Conservation (phyloP, 2,888 invertebrate species). For the Drosophila paracracens region DNA sequence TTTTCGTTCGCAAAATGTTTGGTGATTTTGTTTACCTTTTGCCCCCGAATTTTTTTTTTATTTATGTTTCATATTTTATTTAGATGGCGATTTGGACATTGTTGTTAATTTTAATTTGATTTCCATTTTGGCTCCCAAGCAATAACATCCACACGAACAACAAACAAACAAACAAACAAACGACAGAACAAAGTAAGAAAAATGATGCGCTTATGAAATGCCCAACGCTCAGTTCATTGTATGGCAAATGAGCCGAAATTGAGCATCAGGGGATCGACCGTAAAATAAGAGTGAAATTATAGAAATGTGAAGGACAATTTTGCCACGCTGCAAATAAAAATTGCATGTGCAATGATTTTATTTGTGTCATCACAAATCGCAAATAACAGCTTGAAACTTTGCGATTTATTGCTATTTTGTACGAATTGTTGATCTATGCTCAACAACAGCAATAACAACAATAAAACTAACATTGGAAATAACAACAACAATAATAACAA, state of each 20-base stretch:
- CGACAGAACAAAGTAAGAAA: conserved; percentile 14
- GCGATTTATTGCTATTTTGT: conserved; percentile 17
- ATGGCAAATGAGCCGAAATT: neutral
- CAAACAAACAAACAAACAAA: conserved; percentile 6
- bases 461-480: neutral
- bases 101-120: conserved; percentile 57
- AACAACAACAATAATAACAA: conserved; percentile 2
- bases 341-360: conserved; percentile 47
- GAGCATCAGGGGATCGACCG: neutral
- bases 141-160: conserved; percentile 11
- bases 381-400: conserved; percentile 6
- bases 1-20: conserved; percentile 10
- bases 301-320: conserved; percentile 18
- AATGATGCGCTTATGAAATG: conserved; percentile 6
- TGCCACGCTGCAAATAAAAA: conserved; percentile 26
- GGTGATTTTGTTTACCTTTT: conserved; percentile 34
- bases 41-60: conserved; percentile 3
- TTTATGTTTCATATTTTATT: conserved; percentile 43
- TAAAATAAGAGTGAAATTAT: conserved; percentile 5
- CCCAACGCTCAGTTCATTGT: neutral
- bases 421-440: conserved; percentile 31
- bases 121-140: conserved; percentile 26
- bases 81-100: conserved; percentile 41
- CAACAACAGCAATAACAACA: conserved; percentile 14
- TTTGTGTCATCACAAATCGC: conserved; percentile 46